phyloP scores from a whole-genome alignment of 2,888 invertebrate species.

The Caenorhabditis sp. region DNA sequence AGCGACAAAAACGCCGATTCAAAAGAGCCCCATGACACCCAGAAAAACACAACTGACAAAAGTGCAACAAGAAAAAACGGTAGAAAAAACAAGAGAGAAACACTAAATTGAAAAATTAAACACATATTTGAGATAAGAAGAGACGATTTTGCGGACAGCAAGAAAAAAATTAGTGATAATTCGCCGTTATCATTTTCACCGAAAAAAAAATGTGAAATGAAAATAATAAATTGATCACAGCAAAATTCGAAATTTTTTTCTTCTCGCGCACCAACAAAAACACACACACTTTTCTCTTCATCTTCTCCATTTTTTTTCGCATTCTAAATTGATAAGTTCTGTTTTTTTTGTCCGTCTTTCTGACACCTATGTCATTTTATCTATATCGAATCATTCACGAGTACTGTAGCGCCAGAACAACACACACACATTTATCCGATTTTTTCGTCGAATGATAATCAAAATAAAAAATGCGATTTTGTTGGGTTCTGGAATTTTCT shows the following conservation, averaged over 20 bases:
- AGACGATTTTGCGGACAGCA: background rate
- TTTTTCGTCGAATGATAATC: background rate
- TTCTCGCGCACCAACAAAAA: background rate
- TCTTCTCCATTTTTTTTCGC: background rate
- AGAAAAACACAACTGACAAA: too few species aligned
- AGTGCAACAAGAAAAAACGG: too few species aligned
- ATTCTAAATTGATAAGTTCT: background rate
- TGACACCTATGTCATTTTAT: background rate
- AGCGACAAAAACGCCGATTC: too few species aligned
- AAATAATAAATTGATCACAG: background rate
- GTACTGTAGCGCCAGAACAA: background rate
- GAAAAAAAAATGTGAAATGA: background rate
- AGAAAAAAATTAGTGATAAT: slow-evolving; percentile 1
- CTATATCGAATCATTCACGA: too few species aligned
- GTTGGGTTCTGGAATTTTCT: background rate
- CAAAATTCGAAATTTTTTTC: background rate
- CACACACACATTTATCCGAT: background rate
- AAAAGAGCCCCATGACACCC: too few species aligned
- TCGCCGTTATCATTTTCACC: background rate
- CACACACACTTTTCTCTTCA: too few species aligned
- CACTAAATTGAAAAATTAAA: slow-evolving; percentile 1
- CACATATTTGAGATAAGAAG: background rate
- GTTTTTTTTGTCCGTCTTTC: too few species aligned
- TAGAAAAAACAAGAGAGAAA: background rate
- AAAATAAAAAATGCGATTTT: too few species aligned